A percentile compares a stretch with the other conserved stretches of the same genome.
phyloP scores from a whole-genome alignment of 2,113 vertebrate species.

The Conger conger region DNA sequence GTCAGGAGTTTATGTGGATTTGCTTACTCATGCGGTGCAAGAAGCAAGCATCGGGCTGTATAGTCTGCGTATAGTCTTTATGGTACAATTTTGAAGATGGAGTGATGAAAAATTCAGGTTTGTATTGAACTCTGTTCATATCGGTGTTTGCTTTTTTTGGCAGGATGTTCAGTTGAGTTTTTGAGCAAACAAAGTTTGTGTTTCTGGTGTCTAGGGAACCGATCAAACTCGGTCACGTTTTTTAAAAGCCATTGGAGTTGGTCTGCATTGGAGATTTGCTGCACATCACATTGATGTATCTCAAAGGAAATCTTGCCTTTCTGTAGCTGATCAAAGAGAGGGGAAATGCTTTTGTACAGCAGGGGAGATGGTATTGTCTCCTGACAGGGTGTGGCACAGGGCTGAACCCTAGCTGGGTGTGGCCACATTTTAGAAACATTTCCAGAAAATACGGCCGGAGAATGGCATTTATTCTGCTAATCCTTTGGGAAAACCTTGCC shows the following conservation, averaged over 20 bases:
- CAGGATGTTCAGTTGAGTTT: not conserved
- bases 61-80: not conserved
- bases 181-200: not conserved
- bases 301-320: not conserved
- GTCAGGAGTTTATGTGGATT: not conserved
- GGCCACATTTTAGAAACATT: not conserved
- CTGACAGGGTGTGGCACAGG: not conserved
- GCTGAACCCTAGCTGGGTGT: not conserved
- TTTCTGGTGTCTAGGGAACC: not conserved
- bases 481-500: not conserved
- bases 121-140: not conserved
- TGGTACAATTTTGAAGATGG: not conserved
- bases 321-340: conserved; percentile 6
- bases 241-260: not conserved
- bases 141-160: not conserved
- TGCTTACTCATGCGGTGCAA: not conserved
- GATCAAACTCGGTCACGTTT: not conserved
- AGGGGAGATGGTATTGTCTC: not conserved
- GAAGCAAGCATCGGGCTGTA: not conserved
- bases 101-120: not conserved
- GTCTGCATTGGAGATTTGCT: not conserved
- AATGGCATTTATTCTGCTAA: not conserved
- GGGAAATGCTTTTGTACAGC: not conserved
- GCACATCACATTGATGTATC: not conserved
- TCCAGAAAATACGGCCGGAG: not conserved